Evolutionary conservation across 2,888 invertebrate genomes (phyloP).

Genomic region (Aromia moschata): DNA sequence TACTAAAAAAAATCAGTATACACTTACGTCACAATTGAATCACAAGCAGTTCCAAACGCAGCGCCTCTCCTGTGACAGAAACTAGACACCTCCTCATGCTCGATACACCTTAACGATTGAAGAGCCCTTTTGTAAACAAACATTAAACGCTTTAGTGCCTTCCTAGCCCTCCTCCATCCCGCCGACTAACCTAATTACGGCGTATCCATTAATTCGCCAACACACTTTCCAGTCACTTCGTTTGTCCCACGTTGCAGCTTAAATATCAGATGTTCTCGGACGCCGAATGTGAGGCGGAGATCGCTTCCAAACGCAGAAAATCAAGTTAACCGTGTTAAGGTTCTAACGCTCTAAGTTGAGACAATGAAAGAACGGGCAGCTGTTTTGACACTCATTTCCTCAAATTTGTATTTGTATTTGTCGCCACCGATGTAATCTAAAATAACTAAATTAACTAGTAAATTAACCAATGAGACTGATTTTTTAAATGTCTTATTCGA

Average conservation of each 20-base stretch:
- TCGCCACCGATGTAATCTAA: no score
- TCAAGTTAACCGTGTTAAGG: background rate
- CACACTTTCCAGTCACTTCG: conserved; percentile 19
- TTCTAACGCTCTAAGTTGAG: no score
- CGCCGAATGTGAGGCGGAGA: background rate
- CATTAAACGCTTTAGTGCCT: conserved; percentile 8
- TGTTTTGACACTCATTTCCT: no score
- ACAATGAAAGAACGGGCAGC: no score
- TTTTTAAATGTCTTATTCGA: no score
- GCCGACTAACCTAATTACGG: conserved; percentile 24
- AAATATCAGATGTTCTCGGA: conserved; percentile 20
- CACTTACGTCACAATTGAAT: no score
- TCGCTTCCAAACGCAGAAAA: background rate
- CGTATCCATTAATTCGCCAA: conserved; percentile 24
- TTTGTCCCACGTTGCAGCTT: conserved; percentile 19
- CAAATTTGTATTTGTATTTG: no score
- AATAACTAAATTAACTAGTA: no score
- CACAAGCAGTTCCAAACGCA: no score
- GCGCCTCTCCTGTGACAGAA: background rate
- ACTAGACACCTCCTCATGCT: background rate
- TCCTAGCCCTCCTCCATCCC: conserved; percentile 13
- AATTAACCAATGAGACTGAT: no score
- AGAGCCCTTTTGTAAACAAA: conserved; percentile 20
- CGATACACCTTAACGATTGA: background rate
- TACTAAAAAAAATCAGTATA: no score